Evolutionary conservation across 2,113 vertebrate species (phyloP), one percentile per base, ranked within the genome.

Genomic region (Pandion haliaetus): DNA sequence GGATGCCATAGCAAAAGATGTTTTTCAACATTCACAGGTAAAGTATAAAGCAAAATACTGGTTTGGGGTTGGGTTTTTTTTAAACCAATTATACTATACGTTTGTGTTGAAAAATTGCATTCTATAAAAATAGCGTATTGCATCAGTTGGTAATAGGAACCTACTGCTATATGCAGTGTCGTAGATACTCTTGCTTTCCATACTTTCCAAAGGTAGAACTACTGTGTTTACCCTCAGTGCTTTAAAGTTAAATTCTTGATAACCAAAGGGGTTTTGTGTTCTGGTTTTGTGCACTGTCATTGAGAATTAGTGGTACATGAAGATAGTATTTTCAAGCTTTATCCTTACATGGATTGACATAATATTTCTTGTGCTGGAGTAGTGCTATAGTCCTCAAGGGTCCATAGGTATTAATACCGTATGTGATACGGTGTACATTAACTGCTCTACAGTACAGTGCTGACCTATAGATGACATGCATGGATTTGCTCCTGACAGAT

Each of bases 1-100:
- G 98, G 99, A 99, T 96, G 98, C 99, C 96, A 99, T 99, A 90
- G 98, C 99, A 86, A 99, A 99, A 98, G 99, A 99, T 98, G 99
- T 99, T 97, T 99, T 99, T 96, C 99, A 99, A 52, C 98, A 99
- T 96, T 99, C 99, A 47, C 99, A 99, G 99, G 99, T 99, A 97
- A 95, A 69, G 66, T 59, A n/a, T 17, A 59, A 73, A 67, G 25
- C 26, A 63, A 87, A 66, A 54, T 32, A 5, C 0, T 32, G 19
- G 2, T 32, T 52, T 65, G 9, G 16, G 12, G 2, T 14, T 36
- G n/a, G n/a, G n/a, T 36, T 61, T 45, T 44, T 57, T 79, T 67
- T 6, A 9, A 81, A 31, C 9, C 3, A 12, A 0, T 77, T 25
- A 17, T 34, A 31, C 36, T 65, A 5, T 61, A 25, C 2, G 0